Conservation (phyloP, 2,888 invertebrate species). For the Sesia apiformis region DNA sequence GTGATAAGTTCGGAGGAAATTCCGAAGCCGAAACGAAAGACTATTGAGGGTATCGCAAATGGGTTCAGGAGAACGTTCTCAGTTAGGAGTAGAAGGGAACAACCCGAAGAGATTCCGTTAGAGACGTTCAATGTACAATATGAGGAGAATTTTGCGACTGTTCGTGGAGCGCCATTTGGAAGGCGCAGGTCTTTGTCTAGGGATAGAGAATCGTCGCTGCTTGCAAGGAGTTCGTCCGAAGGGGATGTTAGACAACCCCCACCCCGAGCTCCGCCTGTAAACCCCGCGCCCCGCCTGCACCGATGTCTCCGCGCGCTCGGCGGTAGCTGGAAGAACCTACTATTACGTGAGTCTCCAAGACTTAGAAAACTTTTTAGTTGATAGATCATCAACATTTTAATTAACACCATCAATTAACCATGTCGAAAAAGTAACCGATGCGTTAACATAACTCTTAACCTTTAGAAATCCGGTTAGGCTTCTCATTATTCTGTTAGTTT, state of each 20-base stretch:
- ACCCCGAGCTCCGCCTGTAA: slow-evolving; percentile 44
- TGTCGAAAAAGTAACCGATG: slow-evolving; percentile 29
- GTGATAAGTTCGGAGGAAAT: slow-evolving; percentile 66
- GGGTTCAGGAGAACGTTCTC: slow-evolving; percentile 64
- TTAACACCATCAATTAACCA: slow-evolving; percentile 40
- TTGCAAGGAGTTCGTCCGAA: slow-evolving; percentile 82
- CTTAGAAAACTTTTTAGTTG: slow-evolving; percentile 6
- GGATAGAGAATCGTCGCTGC: slow-evolving; percentile 64
- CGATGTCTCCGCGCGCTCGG: slow-evolving; percentile 84
- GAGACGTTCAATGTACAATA: slow-evolving; percentile 52
- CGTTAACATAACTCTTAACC: slow-evolving; percentile 45
- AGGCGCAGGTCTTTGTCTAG: slow-evolving; percentile 62
- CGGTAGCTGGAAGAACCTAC: slow-evolving; percentile 86
- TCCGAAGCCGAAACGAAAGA: slow-evolving; percentile 47
- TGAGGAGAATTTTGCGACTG: slow-evolving; percentile 59
- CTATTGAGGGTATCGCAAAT: slow-evolving; percentile 59
- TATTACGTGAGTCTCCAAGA: slow-evolving; percentile 80
- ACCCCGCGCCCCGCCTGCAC: slow-evolving; percentile 71
- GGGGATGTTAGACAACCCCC: slow-evolving; percentile 75
- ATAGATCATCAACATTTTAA: slow-evolving; percentile 6
- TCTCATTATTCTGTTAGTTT: slow-evolving; percentile 51
- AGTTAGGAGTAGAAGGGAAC: slow-evolving; percentile 48
- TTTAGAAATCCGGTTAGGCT: slow-evolving; percentile 39
- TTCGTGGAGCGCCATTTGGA: slow-evolving; percentile 60
- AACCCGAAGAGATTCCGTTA: slow-evolving; percentile 53